Conservation (phyloP, 2,888 invertebrate genomes). For the Balanococcus diminutus region DNA sequence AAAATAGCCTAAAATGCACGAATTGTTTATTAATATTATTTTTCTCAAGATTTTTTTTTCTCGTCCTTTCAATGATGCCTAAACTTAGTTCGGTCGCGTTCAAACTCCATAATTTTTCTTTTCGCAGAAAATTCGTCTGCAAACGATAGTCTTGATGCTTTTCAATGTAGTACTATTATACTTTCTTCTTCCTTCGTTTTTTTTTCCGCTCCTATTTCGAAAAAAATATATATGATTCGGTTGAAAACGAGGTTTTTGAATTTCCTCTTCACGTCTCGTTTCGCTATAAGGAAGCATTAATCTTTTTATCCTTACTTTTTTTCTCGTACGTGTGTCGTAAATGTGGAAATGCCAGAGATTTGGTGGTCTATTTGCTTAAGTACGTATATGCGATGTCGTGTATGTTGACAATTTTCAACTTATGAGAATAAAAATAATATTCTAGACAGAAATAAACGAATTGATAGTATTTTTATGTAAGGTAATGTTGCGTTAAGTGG, state of each 20-base stretch:
- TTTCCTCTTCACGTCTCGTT: background rate
- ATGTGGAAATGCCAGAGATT: too few species aligned
- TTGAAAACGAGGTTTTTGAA: background rate
- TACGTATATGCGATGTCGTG: too few species aligned
- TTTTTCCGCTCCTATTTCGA: background rate
- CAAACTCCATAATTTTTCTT: background rate
- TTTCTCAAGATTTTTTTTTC: background rate
- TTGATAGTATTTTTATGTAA: background rate
- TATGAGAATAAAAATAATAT: background rate
- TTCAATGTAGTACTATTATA: background rate
- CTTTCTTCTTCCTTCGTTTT: background rate
- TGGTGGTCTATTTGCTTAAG: too few species aligned
- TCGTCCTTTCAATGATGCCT: background rate
- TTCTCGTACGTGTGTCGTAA: too few species aligned
- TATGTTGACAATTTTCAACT: background rate
- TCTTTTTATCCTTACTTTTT: too few species aligned
- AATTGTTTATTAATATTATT: background rate
- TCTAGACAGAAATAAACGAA: background rate
- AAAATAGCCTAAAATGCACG: background rate
- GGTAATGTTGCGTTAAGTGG: too few species aligned
- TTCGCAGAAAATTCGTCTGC: background rate
- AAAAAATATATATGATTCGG: constrained; percentile 20
- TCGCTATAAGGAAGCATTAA: background rate
- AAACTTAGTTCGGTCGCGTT: background rate
- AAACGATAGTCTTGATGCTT: constrained; percentile 10